Evolutionary conservation across 2,888 invertebrate species (phyloP), one percentile per base, ranked within the genome.

Genomic region (Acanthosoma haemorrhoidale): DNA sequence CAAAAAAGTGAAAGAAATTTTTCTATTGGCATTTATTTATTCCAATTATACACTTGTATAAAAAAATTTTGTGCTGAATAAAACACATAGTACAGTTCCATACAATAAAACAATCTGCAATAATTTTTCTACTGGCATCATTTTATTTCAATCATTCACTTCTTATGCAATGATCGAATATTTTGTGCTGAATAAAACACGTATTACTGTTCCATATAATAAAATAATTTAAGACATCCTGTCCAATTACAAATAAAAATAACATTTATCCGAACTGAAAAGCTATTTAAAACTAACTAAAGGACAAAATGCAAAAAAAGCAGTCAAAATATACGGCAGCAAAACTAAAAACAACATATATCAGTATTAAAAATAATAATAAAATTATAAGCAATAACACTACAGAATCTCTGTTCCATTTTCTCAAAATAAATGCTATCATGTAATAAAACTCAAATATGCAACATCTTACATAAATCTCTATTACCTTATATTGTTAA

Each of bases 151-250:
- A n/a, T n/a, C n/a, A n/a, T n/a, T n/a, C n/a, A n/a, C n/a, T n/a
- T n/a, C n/a, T n/a, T n/a, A n/a, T n/a, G n/a, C n/a, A n/a, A n/a
- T n/a, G n/a, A n/a, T n/a, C n/a, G n/a, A n/a, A 64, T 64, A 18
- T 41, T 64, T 36, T 64, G 36, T 64, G 64, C 64, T 64, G 36
- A 64, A 64, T 36, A 39, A 64, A 64, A 64, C 41, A 64, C 64
- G 39, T 64, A 64, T 41, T 64, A 38, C 25, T 64, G 25, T 51
- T 51, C 51, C 51, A 64, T 64, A 64, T 64, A 64, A 64, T 64
- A 64, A 64, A 64, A 64, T 64, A 64, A 64, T 41, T 64, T 41
- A 64, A 64, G 64, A 41, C 64, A 64, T 39, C 39, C 64, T 64
- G 64, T 21, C 64, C 39, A 38, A n/a, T 25, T 9, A 38, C 18